A percentile compares a stretch with the other conserved stretches of the same genome.
Evolutionary conservation across 2,888 invertebrate genomes (phyloP).

Genomic region (Athalia circularis): DNA sequence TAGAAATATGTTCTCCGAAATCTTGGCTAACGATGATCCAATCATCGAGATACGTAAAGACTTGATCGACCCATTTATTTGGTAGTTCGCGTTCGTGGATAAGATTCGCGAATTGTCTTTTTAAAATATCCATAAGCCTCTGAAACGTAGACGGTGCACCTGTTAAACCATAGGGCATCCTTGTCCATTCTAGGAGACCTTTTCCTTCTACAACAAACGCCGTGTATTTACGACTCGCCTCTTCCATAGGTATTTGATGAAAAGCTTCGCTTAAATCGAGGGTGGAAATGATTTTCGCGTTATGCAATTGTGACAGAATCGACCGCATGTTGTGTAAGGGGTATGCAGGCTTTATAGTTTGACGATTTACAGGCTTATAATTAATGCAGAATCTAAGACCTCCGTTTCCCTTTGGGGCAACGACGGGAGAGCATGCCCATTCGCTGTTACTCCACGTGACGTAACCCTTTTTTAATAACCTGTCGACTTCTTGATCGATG

Average conservation of each 20-base stretch:
- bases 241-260: constrained; percentile 38
- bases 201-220: constrained; percentile 23
- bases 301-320: constrained; percentile 32
- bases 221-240: not conserved
- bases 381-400: constrained; percentile 31
- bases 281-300: constrained; percentile 51
- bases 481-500: constrained; percentile 22
- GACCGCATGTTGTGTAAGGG: constrained; percentile 23
- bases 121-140: constrained; percentile 27
- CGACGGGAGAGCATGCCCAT: constrained; percentile 15
- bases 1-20: constrained; percentile 1
- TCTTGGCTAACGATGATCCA: constrained; percentile 29
- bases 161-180: constrained; percentile 42
- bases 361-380: constrained; percentile 2
- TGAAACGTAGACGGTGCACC: constrained; percentile 51
- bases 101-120: not conserved
- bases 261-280: constrained; percentile 54
- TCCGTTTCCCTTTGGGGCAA: constrained; percentile 32
- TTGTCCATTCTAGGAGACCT: not conserved
- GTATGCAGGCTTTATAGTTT: constrained; percentile 27
- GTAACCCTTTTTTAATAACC: constrained; percentile 4
- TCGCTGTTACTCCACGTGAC: constrained; percentile 15
- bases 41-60: constrained; percentile 13
- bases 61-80: constrained; percentile 41
- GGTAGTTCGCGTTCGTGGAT: constrained; percentile 41